These are phyloP conservation scores for Novumbra hubbsi DNA, from an alignment of 2,797 vertebrate species.

Conservation along the genomic window DNA sequence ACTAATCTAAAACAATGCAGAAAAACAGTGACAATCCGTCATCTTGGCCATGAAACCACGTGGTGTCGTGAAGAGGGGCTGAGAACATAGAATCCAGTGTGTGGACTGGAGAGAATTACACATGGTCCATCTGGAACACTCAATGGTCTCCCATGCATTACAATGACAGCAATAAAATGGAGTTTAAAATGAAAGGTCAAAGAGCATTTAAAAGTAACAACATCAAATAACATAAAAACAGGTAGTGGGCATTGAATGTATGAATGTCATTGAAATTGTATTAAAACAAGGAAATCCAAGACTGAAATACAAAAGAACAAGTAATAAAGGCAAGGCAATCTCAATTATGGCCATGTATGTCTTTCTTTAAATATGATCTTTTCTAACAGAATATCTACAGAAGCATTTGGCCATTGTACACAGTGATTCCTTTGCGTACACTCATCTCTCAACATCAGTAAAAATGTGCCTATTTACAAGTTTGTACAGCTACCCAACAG, in stretches of 20 bases:
- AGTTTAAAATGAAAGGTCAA: slow-evolving; percentile 44
- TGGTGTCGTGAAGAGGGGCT: slow-evolving; percentile 36
- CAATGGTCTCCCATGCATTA: slow-evolving; percentile 44
- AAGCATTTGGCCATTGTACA: slow-evolving; percentile 86
- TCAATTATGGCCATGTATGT: slow-evolving; percentile 80
- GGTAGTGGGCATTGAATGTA: slow-evolving; percentile 63
- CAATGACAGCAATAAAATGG: slow-evolving; percentile 49
- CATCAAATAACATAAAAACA: slow-evolving; percentile 53
- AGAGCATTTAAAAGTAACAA: slow-evolving; percentile 64
- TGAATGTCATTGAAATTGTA: slow-evolving; percentile 47
- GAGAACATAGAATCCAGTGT: slow-evolving; percentile 54
- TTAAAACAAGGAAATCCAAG: slow-evolving; percentile 60
- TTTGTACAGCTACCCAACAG: slow-evolving; percentile 82
- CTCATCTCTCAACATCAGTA: slow-evolving; percentile 72
- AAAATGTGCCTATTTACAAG: slow-evolving; percentile 91
- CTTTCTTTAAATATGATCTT: slow-evolving; percentile 80
- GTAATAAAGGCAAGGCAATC: slow-evolving; percentile 87
- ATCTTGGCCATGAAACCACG: not conserved
- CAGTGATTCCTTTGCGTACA: slow-evolving; percentile 80
- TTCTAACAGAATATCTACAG: slow-evolving; percentile 83
- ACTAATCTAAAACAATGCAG: slow-evolving; percentile 10
- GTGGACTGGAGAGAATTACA: slow-evolving; percentile 46
- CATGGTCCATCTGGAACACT: slow-evolving; percentile 38
- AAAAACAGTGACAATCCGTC: slow-evolving; percentile 31
- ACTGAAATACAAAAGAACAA: slow-evolving; percentile 70